phyloP scores from a whole-genome alignment of 2,888 invertebrate species.

The Micoletzkya japonica region DNA sequence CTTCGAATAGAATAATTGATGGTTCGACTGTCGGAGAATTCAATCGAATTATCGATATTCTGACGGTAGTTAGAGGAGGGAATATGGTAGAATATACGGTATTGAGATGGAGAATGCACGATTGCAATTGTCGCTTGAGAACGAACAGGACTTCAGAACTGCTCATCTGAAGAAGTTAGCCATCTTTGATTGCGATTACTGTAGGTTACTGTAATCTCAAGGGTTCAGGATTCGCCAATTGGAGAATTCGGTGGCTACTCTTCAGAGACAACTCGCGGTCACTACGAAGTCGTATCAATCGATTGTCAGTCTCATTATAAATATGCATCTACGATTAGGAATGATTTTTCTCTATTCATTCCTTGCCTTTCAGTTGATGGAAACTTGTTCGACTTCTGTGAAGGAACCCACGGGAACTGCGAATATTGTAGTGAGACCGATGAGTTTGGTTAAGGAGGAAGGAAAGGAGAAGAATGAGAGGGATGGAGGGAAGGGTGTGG shows the following conservation, averaged over 20 bases:
- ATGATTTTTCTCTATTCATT: too few species aligned
- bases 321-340: background rate
- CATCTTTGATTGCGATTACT: slow-evolving; percentile 1
- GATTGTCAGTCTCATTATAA: background rate
- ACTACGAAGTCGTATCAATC: slow-evolving; percentile 25
- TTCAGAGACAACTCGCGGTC: slow-evolving; percentile 13
- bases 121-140: background rate
- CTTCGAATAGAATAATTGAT: too few species aligned
- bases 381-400: too few species aligned
- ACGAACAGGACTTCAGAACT: slow-evolving; percentile 10
- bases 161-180: background rate
- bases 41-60: slow-evolving; percentile 31
- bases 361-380: too few species aligned
- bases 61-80: slow-evolving; percentile 25
- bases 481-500: background rate
- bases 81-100: background rate
- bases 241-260: slow-evolving; percentile 15
- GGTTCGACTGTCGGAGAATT: slow-evolving; percentile 30
- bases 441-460: too few species aligned
- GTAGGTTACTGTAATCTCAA: background rate
- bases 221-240: slow-evolving; percentile 9
- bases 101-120: slow-evolving; percentile 21
- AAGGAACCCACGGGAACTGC: too few species aligned
- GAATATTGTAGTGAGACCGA: too few species aligned
- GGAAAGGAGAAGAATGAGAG: background rate